These are phyloP conservation scores for Venusia cambrica DNA, from an alignment of 2,888 invertebrate species.

Conservation along the genomic window DNA sequence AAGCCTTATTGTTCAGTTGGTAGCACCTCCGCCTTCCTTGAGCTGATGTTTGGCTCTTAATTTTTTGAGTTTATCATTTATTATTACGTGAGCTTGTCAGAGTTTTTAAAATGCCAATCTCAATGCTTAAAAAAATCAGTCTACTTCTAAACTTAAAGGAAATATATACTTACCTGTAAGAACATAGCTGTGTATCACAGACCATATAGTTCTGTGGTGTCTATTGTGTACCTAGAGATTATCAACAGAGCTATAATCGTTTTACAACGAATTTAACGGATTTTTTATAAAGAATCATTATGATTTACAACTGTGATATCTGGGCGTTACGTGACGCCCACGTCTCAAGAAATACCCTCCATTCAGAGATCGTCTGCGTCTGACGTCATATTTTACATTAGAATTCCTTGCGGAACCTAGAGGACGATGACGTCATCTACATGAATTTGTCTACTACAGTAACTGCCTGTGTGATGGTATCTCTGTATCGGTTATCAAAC, in stretches of 20 bases:
- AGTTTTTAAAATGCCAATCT: too few relatives aligned
- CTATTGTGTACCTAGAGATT: too few relatives aligned
- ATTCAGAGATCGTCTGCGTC: constrained; percentile 32
- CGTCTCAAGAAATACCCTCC: constrained; percentile 28
- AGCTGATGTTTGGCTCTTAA: too few relatives aligned
- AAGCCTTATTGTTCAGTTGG: too few relatives aligned
- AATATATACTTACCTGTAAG: too few relatives aligned
- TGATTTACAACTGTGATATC: constrained; percentile 23
- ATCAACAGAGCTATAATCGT: constrained; percentile 16
- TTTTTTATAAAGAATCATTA: constrained; percentile 18
- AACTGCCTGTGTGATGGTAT: constrained; percentile 23
- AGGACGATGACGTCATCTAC: constrained; percentile 33
- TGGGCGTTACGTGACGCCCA: constrained; percentile 23
- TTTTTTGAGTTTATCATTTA: too few relatives aligned
- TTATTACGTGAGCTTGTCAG: too few relatives aligned
- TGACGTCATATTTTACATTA: constrained; percentile 44
- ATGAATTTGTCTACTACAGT: constrained; percentile 21
- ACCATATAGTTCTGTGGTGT: too few relatives aligned
- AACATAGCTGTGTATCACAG: too few relatives aligned
- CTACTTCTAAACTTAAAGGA: too few relatives aligned
- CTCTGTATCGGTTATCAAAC: constrained; percentile 19
- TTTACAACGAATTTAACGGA: constrained; percentile 13
- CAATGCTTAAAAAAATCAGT: too few relatives aligned
- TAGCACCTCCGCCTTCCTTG: too few relatives aligned
- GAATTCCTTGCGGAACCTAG: constrained; percentile 30